Conservation (phyloP, 2,113 vertebrate species). For the Ovis canadensis region DNA sequence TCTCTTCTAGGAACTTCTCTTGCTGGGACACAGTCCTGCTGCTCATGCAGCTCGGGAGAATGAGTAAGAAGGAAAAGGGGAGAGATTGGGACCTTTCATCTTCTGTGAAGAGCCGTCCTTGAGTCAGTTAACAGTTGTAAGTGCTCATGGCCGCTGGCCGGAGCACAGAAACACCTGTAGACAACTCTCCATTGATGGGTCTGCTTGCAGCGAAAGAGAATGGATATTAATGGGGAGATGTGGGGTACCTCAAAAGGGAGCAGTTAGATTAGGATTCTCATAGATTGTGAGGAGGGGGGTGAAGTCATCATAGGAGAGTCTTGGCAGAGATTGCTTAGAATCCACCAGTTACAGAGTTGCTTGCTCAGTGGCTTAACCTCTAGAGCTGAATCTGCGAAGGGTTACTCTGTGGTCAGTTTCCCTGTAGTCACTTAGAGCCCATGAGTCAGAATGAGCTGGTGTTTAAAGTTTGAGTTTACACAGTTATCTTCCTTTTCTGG, state of each 20-base stretch:
- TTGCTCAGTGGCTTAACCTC: background rate
- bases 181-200: background rate
- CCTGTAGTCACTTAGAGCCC: background rate
- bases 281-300: accelerated
- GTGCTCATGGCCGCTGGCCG: background rate
- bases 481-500: background rate
- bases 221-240: too few species aligned
- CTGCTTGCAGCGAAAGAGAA: background rate
- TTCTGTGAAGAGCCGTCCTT: background rate
- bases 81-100: too few species aligned
- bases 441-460: background rate
- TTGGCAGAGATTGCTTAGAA: background rate
- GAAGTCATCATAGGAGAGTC: background rate
- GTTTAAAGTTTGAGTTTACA: background rate
- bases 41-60: background rate
- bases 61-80: background rate
- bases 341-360: background rate
- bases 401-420: background rate
- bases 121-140: background rate
- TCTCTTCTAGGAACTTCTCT: background rate
- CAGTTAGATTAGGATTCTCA: background rate
- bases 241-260: background rate
- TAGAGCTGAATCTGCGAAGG: background rate
- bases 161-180: too few species aligned
- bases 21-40: background rate